Evolutionary conservation across 2,888 invertebrate genomes (phyloP).

Genomic region (Polydrusus tereticollis): DNA sequence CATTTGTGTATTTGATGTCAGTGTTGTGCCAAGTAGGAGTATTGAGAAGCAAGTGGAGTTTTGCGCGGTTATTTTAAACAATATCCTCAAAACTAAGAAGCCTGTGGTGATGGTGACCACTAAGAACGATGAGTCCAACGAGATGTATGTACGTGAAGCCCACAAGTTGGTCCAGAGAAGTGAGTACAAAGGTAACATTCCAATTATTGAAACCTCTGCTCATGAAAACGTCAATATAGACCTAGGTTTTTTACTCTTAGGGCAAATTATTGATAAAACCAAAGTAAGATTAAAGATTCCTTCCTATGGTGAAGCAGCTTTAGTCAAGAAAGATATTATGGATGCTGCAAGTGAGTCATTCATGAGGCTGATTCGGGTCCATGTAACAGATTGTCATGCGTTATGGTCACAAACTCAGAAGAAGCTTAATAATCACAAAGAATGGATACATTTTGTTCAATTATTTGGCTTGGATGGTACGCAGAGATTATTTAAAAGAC

Average conservation of each 20-base stretch:
- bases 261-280: conserved; percentile 92
- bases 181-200: conserved; percentile 91
- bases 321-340: conserved; percentile 87
- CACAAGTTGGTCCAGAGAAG: conserved; percentile 90
- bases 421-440: conserved; percentile 87
- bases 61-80: conserved; percentile 86
- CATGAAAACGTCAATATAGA: conserved; percentile 98
- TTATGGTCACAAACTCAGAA: conserved; percentile 90
- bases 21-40: conserved; percentile 90
- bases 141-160: conserved; percentile 88
- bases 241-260: conserved; percentile 88
- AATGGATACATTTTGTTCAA: conserved; percentile 90
- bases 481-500: conserved; percentile 79
- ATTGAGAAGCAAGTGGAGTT: conserved; percentile 93
- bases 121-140: conserved; percentile 94
- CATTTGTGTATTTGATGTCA: conserved; percentile 95
- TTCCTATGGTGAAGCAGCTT: conserved; percentile 86
- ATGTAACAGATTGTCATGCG: conserved; percentile 85
- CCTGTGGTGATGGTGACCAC: conserved; percentile 95
- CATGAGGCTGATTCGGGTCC: conserved; percentile 86
- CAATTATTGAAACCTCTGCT: conserved; percentile 93
- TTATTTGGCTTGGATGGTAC: conserved; percentile 78
- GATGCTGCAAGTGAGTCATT: conserved; percentile 94
- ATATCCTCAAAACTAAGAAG: conserved; percentile 92
- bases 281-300: conserved; percentile 80